Conservation (phyloP, 2,797 vertebrate species). For the Artibeus lituratus region DNA sequence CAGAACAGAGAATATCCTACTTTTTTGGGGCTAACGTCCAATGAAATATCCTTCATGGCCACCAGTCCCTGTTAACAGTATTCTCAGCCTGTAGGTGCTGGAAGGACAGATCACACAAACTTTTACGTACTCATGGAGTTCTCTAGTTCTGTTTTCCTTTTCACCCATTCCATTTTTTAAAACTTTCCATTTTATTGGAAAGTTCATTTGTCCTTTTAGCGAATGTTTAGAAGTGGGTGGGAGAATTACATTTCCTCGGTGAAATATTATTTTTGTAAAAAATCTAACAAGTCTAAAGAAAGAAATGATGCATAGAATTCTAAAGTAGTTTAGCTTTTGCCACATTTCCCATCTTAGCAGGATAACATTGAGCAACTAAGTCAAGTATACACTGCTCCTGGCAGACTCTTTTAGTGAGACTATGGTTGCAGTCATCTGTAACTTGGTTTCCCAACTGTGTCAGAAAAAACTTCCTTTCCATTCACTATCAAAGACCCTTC, state of each 20-base stretch:
- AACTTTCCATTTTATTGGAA: background rate
- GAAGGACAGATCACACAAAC: background rate
- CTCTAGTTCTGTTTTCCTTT: background rate
- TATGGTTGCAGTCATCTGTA: background rate
- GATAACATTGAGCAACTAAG: background rate
- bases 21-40: background rate
- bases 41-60: background rate
- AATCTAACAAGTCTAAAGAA: background rate
- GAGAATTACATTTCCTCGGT: background rate
- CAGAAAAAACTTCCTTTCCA: background rate
- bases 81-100: background rate
- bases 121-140: background rate
- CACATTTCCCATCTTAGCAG: background rate
- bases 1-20: background rate
- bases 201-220: background rate
- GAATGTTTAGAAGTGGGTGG: background rate
- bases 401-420: background rate
- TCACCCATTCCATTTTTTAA: background rate
- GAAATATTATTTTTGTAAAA: background rate
- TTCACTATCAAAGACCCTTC: conserved; percentile 8
- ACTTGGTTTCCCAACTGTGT: conserved; percentile 37
- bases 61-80: background rate
- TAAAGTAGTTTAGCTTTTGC: background rate
- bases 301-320: background rate
- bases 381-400: background rate